Conservation (phyloP, 2,113 vertebrate genomes). For the Ailurus styani region DNA sequence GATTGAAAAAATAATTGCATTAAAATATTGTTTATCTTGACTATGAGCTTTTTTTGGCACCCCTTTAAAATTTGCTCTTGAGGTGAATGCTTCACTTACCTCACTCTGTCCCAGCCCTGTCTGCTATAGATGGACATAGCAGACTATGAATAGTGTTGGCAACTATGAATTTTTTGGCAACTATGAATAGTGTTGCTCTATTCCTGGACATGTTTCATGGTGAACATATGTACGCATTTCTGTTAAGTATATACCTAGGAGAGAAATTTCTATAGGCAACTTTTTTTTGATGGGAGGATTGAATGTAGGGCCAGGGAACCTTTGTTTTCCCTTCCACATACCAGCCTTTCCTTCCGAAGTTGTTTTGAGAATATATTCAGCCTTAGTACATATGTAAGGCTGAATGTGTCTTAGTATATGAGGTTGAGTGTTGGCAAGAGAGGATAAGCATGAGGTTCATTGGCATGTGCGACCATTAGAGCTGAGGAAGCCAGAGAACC, state of each 20-base stretch:
- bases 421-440: neutral
- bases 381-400: neutral
- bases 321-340: neutral
- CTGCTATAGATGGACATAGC: neutral
- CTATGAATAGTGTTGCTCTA: neutral
- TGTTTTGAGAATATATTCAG: neutral
- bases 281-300: neutral
- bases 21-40: slow-evolving; percentile 5
- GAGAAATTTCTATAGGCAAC: neutral
- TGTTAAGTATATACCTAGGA: neutral
- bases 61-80: neutral
- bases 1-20: neutral
- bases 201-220: neutral
- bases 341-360: neutral
- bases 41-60: neutral
- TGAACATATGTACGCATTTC: neutral
- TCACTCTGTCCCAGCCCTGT: neutral
- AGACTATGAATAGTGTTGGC: neutral
- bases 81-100: neutral
- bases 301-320: neutral
- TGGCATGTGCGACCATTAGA: neutral
- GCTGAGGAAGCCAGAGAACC: neutral
- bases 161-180: neutral
- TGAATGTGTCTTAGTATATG: neutral
- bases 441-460: neutral